Evolutionary conservation across 2,113 vertebrate species (phyloP), one percentile per base, ranked within the genome.

Genomic region (Manacus vitellinus): DNA sequence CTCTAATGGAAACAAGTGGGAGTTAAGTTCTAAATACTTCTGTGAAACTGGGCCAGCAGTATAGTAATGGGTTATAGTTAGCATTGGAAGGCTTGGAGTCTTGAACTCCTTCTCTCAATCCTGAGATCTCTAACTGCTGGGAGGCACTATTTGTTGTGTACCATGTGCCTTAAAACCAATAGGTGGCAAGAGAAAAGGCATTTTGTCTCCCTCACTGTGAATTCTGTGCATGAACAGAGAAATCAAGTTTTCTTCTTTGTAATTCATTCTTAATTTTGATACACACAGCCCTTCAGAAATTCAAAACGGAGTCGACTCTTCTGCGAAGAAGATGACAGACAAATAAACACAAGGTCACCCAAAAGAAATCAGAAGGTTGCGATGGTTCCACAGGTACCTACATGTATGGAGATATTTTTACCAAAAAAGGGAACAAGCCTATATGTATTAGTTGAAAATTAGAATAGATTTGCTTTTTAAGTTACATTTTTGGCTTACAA

Each of bases 241-340:
- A 78, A 56, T 73, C 10, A 10, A 23, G 7, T 15, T 89, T 92
- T 90, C 66, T 62, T 95, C 43, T 85, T 94, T 93, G 58, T 95
- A 88, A 92, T 92, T 93, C 62, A 44, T 95, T 97, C 52, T 83
- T 83, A 49, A 90, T 96, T 97, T 97, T 92, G 67, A 58, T 95
- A 77, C 80, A 3, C 89, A 14, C 95, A 99, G 99, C 98, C 99
- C 75, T 99, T 99, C 75, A 98, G 99, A 98, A 99, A 98, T 97
- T 99, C 99, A 85, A 99, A 99, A 96, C 98, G 99, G 95, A 99
- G 99, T 96, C 98, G 99, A 85, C 98, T 99, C 92, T 99, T 99
- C 97, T 98, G 98, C 97, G 99, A 99, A 67, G 99, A 99, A 58
- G 99, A 99, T 43, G 99, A 99, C 95, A 98, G 98, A 70, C 98